Conservation (phyloP, 1,140 invertebrate genomes). For the Drosophila yakuba region DNA sequence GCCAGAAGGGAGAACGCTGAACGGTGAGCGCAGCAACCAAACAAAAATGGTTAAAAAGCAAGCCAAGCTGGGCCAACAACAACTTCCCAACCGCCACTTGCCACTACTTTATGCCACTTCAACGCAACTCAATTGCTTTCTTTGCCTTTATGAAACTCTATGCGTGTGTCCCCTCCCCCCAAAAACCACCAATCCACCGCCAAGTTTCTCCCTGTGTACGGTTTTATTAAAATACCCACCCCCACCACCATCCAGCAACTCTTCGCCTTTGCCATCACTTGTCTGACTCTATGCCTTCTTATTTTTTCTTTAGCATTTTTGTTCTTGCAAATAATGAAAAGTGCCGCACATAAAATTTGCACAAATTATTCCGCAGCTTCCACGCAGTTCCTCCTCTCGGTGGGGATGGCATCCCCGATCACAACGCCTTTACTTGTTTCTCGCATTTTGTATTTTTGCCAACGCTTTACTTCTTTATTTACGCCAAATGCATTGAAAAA, state of each 20-base stretch:
- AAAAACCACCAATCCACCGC: background rate
- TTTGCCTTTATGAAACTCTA: constrained; percentile 73
- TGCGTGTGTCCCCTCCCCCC: constrained; percentile 13
- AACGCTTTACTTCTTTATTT: constrained; percentile 72
- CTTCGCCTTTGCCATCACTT: constrained; percentile 31
- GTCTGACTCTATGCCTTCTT: constrained; percentile 41
- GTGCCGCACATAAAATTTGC: constrained; percentile 82
- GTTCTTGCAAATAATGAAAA: constrained; percentile 79
- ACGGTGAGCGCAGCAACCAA: constrained; percentile 56
- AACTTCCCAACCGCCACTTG: constrained; percentile 67
- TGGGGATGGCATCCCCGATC: background rate
- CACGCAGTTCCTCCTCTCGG: constrained; percentile 1
- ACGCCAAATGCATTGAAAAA: constrained; percentile 74
- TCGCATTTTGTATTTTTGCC: constrained; percentile 51
- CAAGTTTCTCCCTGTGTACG: constrained; percentile 28
- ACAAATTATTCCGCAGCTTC: constrained; percentile 70
- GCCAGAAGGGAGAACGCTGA: constrained; percentile 47
- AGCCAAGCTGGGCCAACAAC: constrained; percentile 44
- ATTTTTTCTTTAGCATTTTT: constrained; percentile 43
- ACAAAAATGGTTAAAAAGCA: constrained; percentile 82
- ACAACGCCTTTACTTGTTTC: constrained; percentile 17
- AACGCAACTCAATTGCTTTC: constrained; percentile 82
- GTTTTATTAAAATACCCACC: constrained; percentile 77
- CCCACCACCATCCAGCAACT: background rate
- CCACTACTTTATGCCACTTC: constrained; percentile 82